These are phyloP conservation scores for Neofelis nebulosa DNA, from an alignment of 2,113 vertebrate species.

Conservation along the genomic window DNA sequence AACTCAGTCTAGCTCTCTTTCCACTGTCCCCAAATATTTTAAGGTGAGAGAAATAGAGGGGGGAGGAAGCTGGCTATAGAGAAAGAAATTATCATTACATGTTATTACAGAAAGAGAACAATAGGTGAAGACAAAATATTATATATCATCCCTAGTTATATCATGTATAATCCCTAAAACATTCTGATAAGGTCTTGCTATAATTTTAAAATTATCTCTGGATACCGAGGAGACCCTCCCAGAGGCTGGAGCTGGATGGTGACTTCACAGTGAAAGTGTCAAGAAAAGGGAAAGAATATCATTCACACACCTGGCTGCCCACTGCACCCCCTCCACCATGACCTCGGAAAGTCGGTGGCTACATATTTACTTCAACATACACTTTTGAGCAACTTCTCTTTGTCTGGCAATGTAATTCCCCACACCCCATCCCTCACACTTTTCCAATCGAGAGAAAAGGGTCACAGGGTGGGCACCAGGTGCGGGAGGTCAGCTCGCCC, in stretches of 20 bases:
- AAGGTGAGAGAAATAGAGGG: not conserved
- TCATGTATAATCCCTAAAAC: not conserved
- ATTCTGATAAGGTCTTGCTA: not conserved
- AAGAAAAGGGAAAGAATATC: not conserved
- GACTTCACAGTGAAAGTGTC: not conserved
- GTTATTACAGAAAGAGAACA: not conserved
- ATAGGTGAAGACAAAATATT: not conserved
- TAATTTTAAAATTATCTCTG: not conserved
- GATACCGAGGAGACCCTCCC: not conserved
- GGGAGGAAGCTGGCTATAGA: not conserved
- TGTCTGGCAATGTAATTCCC: slow-evolving; percentile 20
- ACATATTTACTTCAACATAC: not conserved
- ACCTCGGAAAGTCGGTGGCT: not conserved
- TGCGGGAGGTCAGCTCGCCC: not conserved
- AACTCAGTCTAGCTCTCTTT: not conserved
- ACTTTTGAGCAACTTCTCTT: not conserved
- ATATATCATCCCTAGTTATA: not conserved
- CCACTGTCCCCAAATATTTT: not conserved
- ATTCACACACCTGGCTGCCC: not conserved
- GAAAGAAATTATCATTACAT: not conserved
- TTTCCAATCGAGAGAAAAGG: slow-evolving; percentile 41
- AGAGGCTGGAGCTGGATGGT: not conserved
- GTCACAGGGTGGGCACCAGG: not conserved
- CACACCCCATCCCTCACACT: not conserved
- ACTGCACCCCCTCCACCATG: no score